Evolutionary conservation across 2,888 invertebrate genomes (phyloP).

Genomic region (Epistrophe eligans): DNA sequence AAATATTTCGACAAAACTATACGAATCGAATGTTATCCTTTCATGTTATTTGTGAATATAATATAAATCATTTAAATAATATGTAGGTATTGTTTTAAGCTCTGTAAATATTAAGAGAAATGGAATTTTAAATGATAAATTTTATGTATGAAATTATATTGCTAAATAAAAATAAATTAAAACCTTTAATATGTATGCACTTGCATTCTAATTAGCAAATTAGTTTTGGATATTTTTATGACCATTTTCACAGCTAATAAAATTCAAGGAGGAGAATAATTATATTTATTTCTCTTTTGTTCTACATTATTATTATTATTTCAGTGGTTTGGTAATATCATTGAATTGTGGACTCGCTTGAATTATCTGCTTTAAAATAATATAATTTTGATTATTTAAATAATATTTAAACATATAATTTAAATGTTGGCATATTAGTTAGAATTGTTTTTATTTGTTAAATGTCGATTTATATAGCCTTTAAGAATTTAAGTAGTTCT

Average conservation of each 20-base stretch:
- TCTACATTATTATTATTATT: neutral
- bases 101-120: constrained; percentile 16
- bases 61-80: neutral
- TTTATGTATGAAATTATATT: constrained; percentile 8
- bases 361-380: neutral
- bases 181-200: neutral
- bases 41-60: neutral
- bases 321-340: neutral
- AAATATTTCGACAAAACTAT: neutral
- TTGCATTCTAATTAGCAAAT: constrained; percentile 47
- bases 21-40: neutral
- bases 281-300: neutral
- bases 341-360: neutral
- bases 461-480: neutral
- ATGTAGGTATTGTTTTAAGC: constrained; percentile 13
- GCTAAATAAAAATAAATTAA: neutral
- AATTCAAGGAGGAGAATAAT: neutral
- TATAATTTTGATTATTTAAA: neutral
- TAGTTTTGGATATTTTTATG: constrained; percentile 2
- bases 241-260: constrained; percentile 18
- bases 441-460: neutral
- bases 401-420: neutral
- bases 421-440: constrained; percentile 14
- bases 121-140: constrained; percentile 25
- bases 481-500: constrained; percentile 17